Evolutionary conservation across 2,888 invertebrate species (phyloP), one percentile per base, ranked within the genome.

Genomic region (Macaria notata): DNA sequence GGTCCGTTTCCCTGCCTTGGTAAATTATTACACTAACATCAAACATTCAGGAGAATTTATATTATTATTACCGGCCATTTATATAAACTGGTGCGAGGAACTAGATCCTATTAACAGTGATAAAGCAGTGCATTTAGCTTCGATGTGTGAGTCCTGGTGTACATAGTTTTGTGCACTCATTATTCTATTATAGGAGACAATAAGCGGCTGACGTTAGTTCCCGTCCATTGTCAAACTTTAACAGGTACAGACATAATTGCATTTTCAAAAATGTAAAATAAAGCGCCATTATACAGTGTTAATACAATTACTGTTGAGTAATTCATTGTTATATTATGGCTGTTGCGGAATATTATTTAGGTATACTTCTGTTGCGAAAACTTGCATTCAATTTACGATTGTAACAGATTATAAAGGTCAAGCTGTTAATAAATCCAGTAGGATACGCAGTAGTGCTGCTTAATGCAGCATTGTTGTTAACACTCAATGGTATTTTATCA

Each of bases 221-320:
- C 84, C 86, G 82, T 75, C 85, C 79, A 88, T 88, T 87, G 88
- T 88, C 83, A 82, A 79, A 81, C 75, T 78, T 79, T 81, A 83
- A 83, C 75, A 72, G 75, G 75, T 81, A 79, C 81, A 81, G 83
- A 83, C 81, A 77, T 84, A 83, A 86, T 86, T 84, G 82, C 76
- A 81, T 79, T 86, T 86, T 84, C 78, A 80, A 82, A 80, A 67
- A 76, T 82, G 79, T 83, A 78, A 86, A 84, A 84, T 84, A 85
- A 85, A 84, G 54, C 47, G 48, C 59, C 44, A 78, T 81, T 79
- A 81, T 81, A 50, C 72, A 69, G 73, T 81, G 80, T 76, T 88
- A 87, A 87, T 83, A 84, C 84, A 86, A 84, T 88, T 81, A 83
- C 72, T 76, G 81, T 89, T 87, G 86, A 74, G 87, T 83, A 88